Base-by-base conservation (phyloP, 2,888 invertebrate species). In the Pammene aurita region DNA sequence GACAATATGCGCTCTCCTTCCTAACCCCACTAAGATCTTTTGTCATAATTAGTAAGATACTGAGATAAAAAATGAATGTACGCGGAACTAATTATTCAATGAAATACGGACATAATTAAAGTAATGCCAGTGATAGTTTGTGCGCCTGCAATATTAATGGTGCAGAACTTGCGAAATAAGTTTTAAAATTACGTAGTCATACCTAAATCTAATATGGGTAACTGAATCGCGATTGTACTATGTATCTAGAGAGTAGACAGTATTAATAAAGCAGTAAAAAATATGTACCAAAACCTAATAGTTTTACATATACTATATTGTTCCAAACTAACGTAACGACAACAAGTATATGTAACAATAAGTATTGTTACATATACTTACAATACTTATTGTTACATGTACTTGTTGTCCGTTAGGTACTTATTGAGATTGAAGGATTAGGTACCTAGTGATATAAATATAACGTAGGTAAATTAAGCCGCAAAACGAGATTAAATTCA, bases 101-200 rank as follows among this genome's bases (percentile, higher is more conserved):
- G 42, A 60, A 58, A 58, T n/a, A n/a, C n/a, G 62, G 14, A n/a
- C n/a, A n/a, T 56, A 50, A 48, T 58, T 10, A 52, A 66, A 58
- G 50, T 60, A 66, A 66, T 41, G 52, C 52, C 67, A 41, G 63
- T 64, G 57, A 67, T 57, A 46, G 60, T 69, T 69, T 69, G 69
- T 69, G 64, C 69, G 64, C 46, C 69, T 64, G 69, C 64, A 58
- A 52, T 57, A 54, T 60, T 60, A n/a, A 65, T 44, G 34, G 65
- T 65, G 65, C 69, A 54, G 58, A 62, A 65, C 64, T 60, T 54
- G 64, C 52, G 63, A 69, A 69, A 69, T 69, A 60, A 69, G 57
- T 44, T 52, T 46, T 55, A 26, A 54, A 64, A 46, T 34, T 58
- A 52, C 64, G 35, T 58, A 35, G 52, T 56, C 18, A 54, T 52